Base-by-base conservation (phyloP, 2,888 invertebrate species). In the Eilema caniola region DNA sequence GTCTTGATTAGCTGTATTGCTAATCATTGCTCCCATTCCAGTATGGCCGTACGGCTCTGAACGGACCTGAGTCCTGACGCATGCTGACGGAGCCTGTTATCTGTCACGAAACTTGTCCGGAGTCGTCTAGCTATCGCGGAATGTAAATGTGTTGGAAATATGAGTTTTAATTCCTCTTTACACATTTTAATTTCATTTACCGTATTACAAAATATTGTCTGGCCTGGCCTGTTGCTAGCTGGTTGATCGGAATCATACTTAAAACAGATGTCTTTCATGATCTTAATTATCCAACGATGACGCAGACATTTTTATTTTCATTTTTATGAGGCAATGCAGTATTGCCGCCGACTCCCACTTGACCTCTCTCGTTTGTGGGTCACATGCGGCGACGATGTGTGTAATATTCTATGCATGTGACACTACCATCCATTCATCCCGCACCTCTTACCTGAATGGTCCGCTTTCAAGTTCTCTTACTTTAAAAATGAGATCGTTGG, bases 331-430 rank as follows among this genome's bases (percentile, higher is more conserved):
- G 53, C 61, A 23, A 31, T 69, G n/a, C 66, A 56, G 66, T 62
- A 53, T 20, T 53, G 2, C 10, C n/a, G 20, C 53, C n/a, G n/a
- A n/a, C 53, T 33, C 14, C 66, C 78, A 79, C 75, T 85, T 85
- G 79, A 84, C 81, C 75, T 77, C 77, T 79, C 74, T 80, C 76
- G 76, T 82, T 79, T 75, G 66, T 31, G 70, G 73, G 70, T 73
- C 57, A 73, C 62, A 71, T 71, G n/a, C n/a, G n/a, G n/a, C 53
- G 5, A n/a, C 8, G 53, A 53, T n/a, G n/a, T 53, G 8, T 53
- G 20, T 47, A 47, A 47, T 47, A 20, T 20, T 47, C 20, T 47
- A 47, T 47, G 47, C 47, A 47, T 47, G 73, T 75, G 66, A 69
- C 63, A 77, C 71, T 61, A 70, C 53, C 74, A 65, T 24, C 70